phyloP scores from a whole-genome alignment of 2,113 vertebrate species.

The Gambusia holbrooki region DNA sequence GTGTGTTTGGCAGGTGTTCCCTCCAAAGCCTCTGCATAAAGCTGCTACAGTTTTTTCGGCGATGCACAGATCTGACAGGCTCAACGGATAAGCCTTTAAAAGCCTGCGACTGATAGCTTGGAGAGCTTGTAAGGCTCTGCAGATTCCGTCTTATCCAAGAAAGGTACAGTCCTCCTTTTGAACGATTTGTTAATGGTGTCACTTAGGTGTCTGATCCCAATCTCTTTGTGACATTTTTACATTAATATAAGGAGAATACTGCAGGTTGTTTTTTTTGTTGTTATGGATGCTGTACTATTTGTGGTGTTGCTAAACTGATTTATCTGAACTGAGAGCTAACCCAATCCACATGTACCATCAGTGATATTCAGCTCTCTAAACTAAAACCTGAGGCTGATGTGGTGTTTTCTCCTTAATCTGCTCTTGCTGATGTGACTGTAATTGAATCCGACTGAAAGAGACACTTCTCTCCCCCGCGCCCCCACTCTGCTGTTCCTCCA shows the following conservation, averaged over 20 bases:
- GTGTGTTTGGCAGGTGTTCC: constrained; percentile 41
- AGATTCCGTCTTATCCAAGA: constrained; percentile 20
- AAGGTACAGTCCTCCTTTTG: constrained; percentile 43
- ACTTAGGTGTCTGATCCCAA: background rate
- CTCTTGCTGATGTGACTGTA: constrained; percentile 36
- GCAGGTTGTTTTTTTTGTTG: background rate
- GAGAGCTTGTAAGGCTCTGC: background rate
- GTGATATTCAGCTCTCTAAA: constrained; percentile 52
- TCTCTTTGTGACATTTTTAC: background rate
- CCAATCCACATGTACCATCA: constrained; percentile 39
- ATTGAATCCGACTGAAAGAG: constrained; percentile 53
- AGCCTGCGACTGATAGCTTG: constrained; percentile 16
- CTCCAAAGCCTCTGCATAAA: constrained; percentile 1
- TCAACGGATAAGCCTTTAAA: constrained; percentile 36
- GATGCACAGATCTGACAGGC: constrained; percentile 26
- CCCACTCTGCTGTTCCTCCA: constrained; percentile 57
- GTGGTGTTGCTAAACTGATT: constrained; percentile 3
- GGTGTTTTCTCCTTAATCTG: constrained; percentile 37
- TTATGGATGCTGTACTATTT: constrained; percentile 1
- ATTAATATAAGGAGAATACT: background rate
- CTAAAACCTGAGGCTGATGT: constrained; percentile 12
- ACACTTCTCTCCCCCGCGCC: background rate
- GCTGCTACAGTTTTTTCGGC: constrained; percentile 13
- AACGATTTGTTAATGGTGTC: background rate
- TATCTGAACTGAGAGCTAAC: constrained; percentile 55